Evolutionary conservation across 2,797 vertebrate species (phyloP), one percentile per base, ranked within the genome.

Genomic region (Geotrypetes seraphini): DNA sequence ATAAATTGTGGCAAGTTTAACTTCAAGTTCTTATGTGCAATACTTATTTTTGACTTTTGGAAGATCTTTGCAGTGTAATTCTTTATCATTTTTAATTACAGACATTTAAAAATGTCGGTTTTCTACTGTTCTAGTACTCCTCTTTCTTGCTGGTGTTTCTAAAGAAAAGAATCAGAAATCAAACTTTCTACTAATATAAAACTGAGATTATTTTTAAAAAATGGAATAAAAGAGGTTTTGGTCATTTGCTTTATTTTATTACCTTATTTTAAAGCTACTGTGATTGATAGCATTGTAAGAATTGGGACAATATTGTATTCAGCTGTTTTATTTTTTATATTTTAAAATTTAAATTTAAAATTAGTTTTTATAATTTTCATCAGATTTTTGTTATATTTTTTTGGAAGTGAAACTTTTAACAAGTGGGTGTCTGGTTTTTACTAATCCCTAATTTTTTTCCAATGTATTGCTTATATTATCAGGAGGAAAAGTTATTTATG

Each of bases 161-260:
- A 90, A 91, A 84, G 83, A 96, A 92, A 87, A 88, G 80, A 88
- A 84, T 96, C 92, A 90, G 84, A 96, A 96, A 92, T 92, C 87
- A 89, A 93, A 96, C 94, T 98, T 98, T 98, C 94, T 98, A 98
- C 94, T 90, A 92, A 95, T 91, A 89, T 98, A 97, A 97, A 97
- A 85, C 87, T 91, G 82, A 92, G 88, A 93, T 96, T 96, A 93
- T 96, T 97, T 97, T 96, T 96, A 90, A 97, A 87, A 84, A 87
- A 84, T 87, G 71, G 75, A 83, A 84, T 91, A 91, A 96, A 95
- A 88, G 84, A 89, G 66, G 91, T 96, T 93, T 90, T 90, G 90
- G 89, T 94, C 92, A 95, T 92, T 91, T 90, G 92, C 91, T 95
- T 85, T 96, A 95, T 97, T 97, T 99, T 98, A 91, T 93, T 97